Evolutionary conservation across 2,797 vertebrate genomes (phyloP).

Genomic region (Sebastiscus tertius): DNA sequence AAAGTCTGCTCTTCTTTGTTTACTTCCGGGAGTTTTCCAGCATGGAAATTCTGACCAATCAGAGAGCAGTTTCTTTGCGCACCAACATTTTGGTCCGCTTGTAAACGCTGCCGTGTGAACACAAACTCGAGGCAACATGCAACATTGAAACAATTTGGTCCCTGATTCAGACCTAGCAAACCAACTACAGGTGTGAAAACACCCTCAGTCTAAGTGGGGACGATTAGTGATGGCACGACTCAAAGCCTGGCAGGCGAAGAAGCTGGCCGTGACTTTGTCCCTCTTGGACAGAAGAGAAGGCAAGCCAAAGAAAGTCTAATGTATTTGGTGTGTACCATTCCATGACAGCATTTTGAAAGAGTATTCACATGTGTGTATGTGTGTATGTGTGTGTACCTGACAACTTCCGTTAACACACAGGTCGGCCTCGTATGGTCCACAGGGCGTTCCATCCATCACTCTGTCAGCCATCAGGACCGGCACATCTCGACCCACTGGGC

Average conservation of each 20-base stretch:
- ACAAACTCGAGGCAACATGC: no score
- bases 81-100: no score
- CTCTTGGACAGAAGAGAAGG: not conserved
- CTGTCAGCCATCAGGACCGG: slow-evolving; percentile 89
- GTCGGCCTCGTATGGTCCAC: slow-evolving; percentile 93
- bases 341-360: not conserved
- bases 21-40: no score
- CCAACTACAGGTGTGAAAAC: no score
- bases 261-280: not conserved
- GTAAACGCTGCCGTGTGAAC: no score
- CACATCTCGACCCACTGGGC: slow-evolving; percentile 87
- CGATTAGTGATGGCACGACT: no score
- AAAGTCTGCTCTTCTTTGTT: no score
- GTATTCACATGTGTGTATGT: not conserved
- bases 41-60: no score
- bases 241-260: not conserved
- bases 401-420: slow-evolving; percentile 95
- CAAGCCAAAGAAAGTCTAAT: not conserved
- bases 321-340: not conserved
- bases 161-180: no score
- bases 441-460: slow-evolving; percentile 95
- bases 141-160: no score
- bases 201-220: not conserved
- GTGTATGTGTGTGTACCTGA: slow-evolving; percentile 83
- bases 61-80: no score